A percentile compares a stretch with the other conserved stretches of the same genome.
phyloP scores from a whole-genome alignment of 1,140 invertebrate genomes.

The Globodera ellingtonae region DNA sequence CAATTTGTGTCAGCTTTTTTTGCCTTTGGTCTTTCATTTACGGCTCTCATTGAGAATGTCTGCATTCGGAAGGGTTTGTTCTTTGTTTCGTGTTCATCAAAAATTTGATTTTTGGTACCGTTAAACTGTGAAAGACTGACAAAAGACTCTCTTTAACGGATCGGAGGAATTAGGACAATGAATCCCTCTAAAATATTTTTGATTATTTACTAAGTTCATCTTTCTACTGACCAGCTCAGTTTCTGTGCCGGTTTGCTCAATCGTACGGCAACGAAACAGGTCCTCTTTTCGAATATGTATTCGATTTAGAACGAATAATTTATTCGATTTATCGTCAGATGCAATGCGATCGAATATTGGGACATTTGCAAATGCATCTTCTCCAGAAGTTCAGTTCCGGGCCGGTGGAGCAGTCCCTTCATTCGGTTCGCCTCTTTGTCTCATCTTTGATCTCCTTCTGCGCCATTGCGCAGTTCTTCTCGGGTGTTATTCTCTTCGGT shows the following conservation, averaged over 20 bases:
- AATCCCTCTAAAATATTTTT: too few species aligned
- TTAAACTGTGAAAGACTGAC: too few species aligned
- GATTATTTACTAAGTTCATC: conserved; percentile 28
- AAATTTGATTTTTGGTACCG: too few species aligned
- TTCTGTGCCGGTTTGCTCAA: conserved; percentile 50
- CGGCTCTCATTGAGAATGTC: conserved; percentile 42
- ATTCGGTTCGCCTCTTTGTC: conserved; percentile 19
- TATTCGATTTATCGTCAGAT: neutral
- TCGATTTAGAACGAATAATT: too few species aligned
- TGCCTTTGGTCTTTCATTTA: conserved; percentile 44
- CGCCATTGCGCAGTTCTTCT: conserved; percentile 41
- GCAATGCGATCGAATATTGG: conserved; percentile 27
- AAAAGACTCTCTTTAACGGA: too few species aligned
- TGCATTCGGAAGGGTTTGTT: conserved; percentile 41
- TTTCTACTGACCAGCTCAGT: conserved; percentile 38
- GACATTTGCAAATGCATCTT: conserved; percentile 22
- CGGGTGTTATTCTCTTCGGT: conserved; percentile 39
- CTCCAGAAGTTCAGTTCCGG: neutral
- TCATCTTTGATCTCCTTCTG: conserved; percentile 34
- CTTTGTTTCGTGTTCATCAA: neutral
- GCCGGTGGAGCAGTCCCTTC: conserved; percentile 7
- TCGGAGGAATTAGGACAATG: too few species aligned
- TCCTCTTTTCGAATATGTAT: neutral
- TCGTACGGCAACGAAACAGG: conserved; percentile 37
- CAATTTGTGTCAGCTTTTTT: conserved; percentile 47